These are phyloP conservation scores for Phyllopteryx taeniolatus DNA, from an alignment of 2,113 vertebrate genomes.

Conservation along the genomic window DNA sequence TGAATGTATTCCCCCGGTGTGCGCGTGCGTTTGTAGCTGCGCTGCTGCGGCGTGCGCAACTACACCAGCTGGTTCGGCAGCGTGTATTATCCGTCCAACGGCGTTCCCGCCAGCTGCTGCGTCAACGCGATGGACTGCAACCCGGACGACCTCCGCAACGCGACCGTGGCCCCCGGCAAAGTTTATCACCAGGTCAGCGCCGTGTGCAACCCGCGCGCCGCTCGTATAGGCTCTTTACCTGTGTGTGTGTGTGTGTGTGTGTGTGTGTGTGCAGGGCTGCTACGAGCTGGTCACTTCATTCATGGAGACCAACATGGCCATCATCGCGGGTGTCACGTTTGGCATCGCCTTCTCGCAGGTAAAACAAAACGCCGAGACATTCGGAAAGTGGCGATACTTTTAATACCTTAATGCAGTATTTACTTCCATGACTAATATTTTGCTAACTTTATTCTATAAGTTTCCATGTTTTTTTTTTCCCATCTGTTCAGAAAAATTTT, in stretches of 20 bases:
- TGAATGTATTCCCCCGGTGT: too few species aligned
- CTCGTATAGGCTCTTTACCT: too few species aligned
- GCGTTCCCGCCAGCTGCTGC: conserved; percentile 93
- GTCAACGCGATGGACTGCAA: conserved; percentile 87
- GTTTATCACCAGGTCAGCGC: conserved; percentile 90
- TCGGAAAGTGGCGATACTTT: too few species aligned
- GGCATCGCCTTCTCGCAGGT: conserved; percentile 99
- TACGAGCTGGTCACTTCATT: conserved; percentile 97
- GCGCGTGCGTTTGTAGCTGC: conserved; percentile 74
- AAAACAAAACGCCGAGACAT: not conserved
- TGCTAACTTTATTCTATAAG: too few species aligned
- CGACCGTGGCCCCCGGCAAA: conserved; percentile 87
- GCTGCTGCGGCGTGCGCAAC: conserved; percentile 94
- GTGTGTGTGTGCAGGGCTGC: conserved; percentile 80
- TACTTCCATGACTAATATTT: too few species aligned
- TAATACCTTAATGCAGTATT: too few species aligned
- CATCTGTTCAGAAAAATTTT: too few species aligned
- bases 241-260: too few species aligned
- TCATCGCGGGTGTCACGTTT: conserved; percentile 97
- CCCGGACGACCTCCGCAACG: conserved; percentile 85
- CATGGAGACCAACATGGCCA: conserved; percentile 99
- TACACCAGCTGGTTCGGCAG: conserved; percentile 96
- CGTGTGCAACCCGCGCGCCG: too few species aligned
- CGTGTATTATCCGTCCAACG: conserved; percentile 85
- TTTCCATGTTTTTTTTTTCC: too few species aligned